Percentiles rank a stretch among this genome's conserved stretches.
Evolutionary conservation across 2,888 invertebrate genomes (phyloP).

Genomic region (Eristalis intricaria): DNA sequence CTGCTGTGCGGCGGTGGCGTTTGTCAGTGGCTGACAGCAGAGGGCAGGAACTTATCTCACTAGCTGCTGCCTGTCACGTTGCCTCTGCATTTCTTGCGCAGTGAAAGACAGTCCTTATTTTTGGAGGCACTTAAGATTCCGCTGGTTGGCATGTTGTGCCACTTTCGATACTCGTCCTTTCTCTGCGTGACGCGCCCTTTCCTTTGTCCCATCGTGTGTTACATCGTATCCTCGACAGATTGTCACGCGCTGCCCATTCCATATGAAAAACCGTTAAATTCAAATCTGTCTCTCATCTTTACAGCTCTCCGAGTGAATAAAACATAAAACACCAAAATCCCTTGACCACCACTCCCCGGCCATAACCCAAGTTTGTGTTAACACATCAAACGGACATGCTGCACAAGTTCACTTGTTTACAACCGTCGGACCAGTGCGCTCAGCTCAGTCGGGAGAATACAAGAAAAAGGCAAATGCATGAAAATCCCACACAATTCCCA

Average conservation of each 20-base stretch:
- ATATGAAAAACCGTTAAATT: neutral
- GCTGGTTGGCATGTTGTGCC: neutral
- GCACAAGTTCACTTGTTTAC: neutral
- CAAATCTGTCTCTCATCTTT: neutral
- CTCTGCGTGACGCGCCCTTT: too few species aligned
- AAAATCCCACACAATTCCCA: neutral
- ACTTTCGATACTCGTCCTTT: neutral
- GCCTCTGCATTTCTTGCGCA: neutral
- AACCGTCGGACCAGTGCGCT: neutral
- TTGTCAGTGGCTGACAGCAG: neutral
- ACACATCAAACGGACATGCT: neutral
- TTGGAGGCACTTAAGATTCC: neutral
- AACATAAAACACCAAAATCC: neutral
- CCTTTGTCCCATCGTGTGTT: too few species aligned
- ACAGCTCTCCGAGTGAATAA: neutral
- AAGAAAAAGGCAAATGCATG: neutral
- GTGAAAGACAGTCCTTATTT: neutral
- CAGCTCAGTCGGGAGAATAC: neutral
- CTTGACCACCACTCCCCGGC: neutral
- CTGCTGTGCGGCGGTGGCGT: neutral
- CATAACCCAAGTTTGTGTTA: neutral
- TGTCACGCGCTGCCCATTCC: too few species aligned
- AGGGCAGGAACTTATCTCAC: neutral
- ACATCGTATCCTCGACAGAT: too few species aligned
- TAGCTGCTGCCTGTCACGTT: neutral